Evolutionary conservation across 2,113 vertebrate genomes (phyloP), one percentile per base, ranked within the genome.

Genomic region (Prionailurus viverrinus): DNA sequence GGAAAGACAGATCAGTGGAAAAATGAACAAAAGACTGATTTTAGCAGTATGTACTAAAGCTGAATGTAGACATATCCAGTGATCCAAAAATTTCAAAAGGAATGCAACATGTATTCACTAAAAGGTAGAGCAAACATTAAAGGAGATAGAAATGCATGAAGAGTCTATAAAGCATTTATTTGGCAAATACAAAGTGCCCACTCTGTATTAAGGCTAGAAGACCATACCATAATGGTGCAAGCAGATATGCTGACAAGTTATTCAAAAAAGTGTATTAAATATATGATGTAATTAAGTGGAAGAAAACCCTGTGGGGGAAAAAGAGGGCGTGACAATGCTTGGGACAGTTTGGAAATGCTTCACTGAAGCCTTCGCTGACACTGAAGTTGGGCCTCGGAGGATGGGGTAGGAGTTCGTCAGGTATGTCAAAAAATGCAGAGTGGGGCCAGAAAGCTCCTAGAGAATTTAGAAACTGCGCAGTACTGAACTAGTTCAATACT

Each of bases 211-310:
- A 45, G 55, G 10, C 19, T 55, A 93, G 29, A 94, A 73, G 19
- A 36, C 14, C 36, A 91, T 31, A 79, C 5, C 14, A 48, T 55
- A 80, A 18, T 71, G 65, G 45, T 55, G 83, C 12, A 82, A 33
- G 94, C 33, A 55, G 55, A 29, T 29, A 74, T 13, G 21, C 29
- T 19, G 4, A 53, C n/a, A 76, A 80, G 25, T 85, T 69, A 93
- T 82, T 89, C 12, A 51, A 65, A 96, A 89, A 31, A 87, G 15
- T 61, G 55, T 85, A 51, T 53, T 89, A 93, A 84, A 86, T 71
- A 96, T 9, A 18, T n/a, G 79, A 65, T 14, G 41, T 83, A 87
- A 89, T 33, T 71, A 76, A 66, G 14, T 29, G 83, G 3, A n/a
- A 11, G 21, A 53, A 71, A 90, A 61, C 3, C 4, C 53, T 5